Base-by-base conservation (phyloP, 2,888 invertebrate species). In the Habroteleia sp. region DNA sequence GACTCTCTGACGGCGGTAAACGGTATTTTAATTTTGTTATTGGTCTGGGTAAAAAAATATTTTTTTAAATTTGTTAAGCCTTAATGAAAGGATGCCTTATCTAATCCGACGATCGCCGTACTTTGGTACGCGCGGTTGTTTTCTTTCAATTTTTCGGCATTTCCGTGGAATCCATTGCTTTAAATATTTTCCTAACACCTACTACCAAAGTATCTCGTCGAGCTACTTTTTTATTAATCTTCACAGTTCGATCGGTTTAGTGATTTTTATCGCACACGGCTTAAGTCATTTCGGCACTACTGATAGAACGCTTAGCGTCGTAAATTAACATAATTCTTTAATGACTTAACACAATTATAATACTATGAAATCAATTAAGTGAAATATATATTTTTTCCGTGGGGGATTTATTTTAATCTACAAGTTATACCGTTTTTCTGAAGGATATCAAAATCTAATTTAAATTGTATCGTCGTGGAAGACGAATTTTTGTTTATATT, bases 271-370 rank as follows among this genome's bases (percentile, higher is more conserved):
- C 58, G 33, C 42, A 16, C 16, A 4, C 20, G 23, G 42, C 58
- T 44, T 58, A 58, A 58, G 42, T 35, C 33, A 35, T 42, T 44
- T 44, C 25, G 58, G 27, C 44, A 44, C 35, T 60, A 37, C 25
- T 27, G 44, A 46, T 33, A 44, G 42, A 42, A 44, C 16, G 33
- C 33, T 58, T 58, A 58, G 4, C 25, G 13, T 58, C 33, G 14
- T 33, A 58, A 42, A 58, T 58, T 58, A 42, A 33, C 56, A 58
- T 58, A 58, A 58, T 58, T 14, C 23, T 42, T 33, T 44, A 44
- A 58, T 58, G 56, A 58, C 56, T 42, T 58, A 44, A 58, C 56
- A 23, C 42, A 42, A 58, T 58, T 58, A 58, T 31, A 58, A 58
- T 58, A 58, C 23, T 33, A 42, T 58, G 56, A 58, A 58, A 58